Evolutionary conservation across 2,888 invertebrate genomes (phyloP).

Genomic region (Synergus itoensis): DNA sequence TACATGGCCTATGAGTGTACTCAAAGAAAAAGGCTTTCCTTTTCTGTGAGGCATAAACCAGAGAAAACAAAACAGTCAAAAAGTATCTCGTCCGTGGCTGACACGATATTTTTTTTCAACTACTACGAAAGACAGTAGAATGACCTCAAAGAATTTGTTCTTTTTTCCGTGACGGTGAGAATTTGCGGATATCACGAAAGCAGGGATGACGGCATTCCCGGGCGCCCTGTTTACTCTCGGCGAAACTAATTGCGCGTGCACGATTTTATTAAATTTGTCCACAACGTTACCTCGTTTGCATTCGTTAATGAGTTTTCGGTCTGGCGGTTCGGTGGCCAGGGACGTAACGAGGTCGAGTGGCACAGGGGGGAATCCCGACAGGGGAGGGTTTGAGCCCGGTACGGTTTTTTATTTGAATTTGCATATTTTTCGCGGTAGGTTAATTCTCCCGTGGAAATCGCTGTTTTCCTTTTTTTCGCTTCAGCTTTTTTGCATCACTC

Average conservation of each 20-base stretch:
- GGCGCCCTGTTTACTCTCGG: conserved; percentile 67
- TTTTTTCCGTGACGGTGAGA: conserved; percentile 48
- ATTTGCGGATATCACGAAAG: conserved; percentile 58
- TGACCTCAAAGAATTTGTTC: background rate
- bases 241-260: conserved; percentile 75
- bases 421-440: conserved; percentile 72
- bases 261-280: conserved; percentile 77
- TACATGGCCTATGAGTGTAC: background rate
- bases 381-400: background rate
- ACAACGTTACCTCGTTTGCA: conserved; percentile 76
- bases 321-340: conserved; percentile 60
- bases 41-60: too few relatives aligned
- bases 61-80: too few relatives aligned
- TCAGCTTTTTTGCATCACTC: conserved; percentile 41
- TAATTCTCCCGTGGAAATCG: conserved; percentile 63
- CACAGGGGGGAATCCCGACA: background rate
- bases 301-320: conserved; percentile 76
- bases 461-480: conserved; percentile 21
- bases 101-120: background rate
- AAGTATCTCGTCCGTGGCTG: too few relatives aligned
- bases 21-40: background rate
- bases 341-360: conserved; percentile 61
- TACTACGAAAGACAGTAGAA: background rate
- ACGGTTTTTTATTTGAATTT: conserved; percentile 68
- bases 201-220: conserved; percentile 44